These are phyloP conservation scores for Tinea pellionella DNA, from an alignment of 2,888 invertebrate genomes.

Conservation along the genomic window DNA sequence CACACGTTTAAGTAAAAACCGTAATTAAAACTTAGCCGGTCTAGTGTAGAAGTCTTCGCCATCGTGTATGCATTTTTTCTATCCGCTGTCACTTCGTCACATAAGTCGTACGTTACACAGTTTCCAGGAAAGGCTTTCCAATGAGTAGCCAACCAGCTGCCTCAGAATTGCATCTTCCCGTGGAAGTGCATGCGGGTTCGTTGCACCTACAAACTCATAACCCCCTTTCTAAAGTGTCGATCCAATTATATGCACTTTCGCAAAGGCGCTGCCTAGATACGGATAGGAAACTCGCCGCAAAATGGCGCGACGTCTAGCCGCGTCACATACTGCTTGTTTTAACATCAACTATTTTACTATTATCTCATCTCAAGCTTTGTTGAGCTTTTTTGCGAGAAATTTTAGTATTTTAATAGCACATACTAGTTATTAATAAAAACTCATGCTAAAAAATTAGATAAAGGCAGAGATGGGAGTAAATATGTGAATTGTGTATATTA, in stretches of 20 bases:
- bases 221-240: constrained; percentile 70
- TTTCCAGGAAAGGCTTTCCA: constrained; percentile 11
- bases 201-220: constrained; percentile 69
- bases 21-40: constrained; percentile 3
- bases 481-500: too few species aligned
- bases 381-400: too few species aligned
- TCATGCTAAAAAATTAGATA: too few species aligned
- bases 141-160: constrained; percentile 9
- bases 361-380: too few species aligned
- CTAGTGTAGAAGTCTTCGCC: neutral
- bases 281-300: constrained; percentile 56
- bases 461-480: too few species aligned
- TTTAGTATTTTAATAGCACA: too few species aligned
- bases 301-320: constrained; percentile 5
- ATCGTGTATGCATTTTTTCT: neutral
- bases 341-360: neutral
- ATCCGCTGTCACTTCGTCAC: constrained; percentile 8
- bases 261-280: constrained; percentile 68
- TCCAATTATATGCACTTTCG: constrained; percentile 71
- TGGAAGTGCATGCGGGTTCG: constrained; percentile 64
- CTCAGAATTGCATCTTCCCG: constrained; percentile 49
- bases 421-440: too few species aligned
- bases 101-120: neutral
- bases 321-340: neutral
- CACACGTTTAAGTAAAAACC: neutral